These are phyloP conservation scores for Charadrius vociferus DNA, from an alignment of 2,113 vertebrate genomes.

Conservation along the genomic window DNA sequence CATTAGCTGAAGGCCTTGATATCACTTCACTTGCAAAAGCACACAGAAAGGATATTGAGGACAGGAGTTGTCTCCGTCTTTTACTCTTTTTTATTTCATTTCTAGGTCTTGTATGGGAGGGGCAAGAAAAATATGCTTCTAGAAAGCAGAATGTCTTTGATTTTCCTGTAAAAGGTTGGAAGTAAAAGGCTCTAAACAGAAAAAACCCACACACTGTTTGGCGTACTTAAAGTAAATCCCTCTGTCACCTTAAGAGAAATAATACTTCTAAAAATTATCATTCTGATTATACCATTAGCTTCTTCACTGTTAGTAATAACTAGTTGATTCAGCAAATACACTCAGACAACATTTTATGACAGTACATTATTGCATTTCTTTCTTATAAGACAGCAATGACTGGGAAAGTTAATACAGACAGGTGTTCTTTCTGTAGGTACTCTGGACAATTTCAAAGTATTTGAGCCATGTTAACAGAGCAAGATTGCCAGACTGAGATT, in stretches of 20 bases:
- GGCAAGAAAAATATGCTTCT: not conserved
- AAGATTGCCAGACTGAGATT: not conserved
- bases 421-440: not conserved
- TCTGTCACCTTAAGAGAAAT: not conserved
- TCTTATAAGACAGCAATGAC: not conserved
- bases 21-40: not conserved
- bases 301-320: not conserved
- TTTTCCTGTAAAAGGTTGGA: not conserved
- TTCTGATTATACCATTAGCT: not conserved
- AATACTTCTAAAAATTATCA: not conserved
- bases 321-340: not conserved
- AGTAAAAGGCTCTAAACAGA: not conserved
- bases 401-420: not conserved
- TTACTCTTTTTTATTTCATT: not conserved
- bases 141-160: not conserved
- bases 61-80: not conserved
- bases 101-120: not conserved
- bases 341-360: not conserved
- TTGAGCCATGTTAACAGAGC: not conserved
- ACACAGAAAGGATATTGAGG: not conserved
- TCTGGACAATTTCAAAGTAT: not conserved
- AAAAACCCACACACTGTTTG: fast-evolving
- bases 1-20: not conserved
- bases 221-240: not conserved
- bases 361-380: not conserved